Evolutionary conservation across 2,797 vertebrate species (phyloP).

Genomic region (Xiphophorus birchmanni): DNA sequence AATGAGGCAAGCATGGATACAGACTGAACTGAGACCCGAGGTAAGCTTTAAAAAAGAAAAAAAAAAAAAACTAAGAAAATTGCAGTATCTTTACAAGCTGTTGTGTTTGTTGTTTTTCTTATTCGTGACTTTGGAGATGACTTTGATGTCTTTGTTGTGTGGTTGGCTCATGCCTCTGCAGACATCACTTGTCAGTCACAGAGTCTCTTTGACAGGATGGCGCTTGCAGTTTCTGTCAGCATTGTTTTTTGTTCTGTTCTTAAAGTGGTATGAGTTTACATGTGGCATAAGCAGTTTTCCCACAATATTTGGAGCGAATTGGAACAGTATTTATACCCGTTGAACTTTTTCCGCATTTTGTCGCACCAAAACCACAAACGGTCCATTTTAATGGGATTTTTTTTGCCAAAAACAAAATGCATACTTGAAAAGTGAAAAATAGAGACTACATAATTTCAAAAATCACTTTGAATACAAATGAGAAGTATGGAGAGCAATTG

Average conservation of each 20-base stretch:
- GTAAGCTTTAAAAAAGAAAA: background rate
- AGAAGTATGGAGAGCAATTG: background rate
- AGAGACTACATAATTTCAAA: background rate
- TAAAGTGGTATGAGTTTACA: background rate
- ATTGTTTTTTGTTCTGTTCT: background rate
- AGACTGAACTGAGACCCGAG: background rate
- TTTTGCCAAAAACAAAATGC: background rate
- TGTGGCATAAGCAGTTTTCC: background rate
- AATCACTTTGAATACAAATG: background rate
- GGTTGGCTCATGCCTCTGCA: conserved; percentile 22
- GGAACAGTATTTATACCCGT: background rate
- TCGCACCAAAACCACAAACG: background rate
- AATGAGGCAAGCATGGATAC: conserved; percentile 2
- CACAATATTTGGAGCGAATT: background rate
- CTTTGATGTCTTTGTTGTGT: conserved; percentile 38
- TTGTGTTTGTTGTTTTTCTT: conserved; percentile 11
- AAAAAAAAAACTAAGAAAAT: background rate
- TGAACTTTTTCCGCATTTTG: background rate
- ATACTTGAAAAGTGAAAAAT: background rate
- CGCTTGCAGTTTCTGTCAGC: conserved; percentile 1
- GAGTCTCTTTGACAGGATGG: background rate
- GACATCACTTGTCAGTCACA: conserved; percentile 30
- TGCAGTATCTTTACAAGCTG: background rate
- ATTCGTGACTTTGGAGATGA: conserved; percentile 12
- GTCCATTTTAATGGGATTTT: background rate